Base-by-base conservation (phyloP, 1,140 invertebrate genomes). In the Latrodectus geometricus region DNA sequence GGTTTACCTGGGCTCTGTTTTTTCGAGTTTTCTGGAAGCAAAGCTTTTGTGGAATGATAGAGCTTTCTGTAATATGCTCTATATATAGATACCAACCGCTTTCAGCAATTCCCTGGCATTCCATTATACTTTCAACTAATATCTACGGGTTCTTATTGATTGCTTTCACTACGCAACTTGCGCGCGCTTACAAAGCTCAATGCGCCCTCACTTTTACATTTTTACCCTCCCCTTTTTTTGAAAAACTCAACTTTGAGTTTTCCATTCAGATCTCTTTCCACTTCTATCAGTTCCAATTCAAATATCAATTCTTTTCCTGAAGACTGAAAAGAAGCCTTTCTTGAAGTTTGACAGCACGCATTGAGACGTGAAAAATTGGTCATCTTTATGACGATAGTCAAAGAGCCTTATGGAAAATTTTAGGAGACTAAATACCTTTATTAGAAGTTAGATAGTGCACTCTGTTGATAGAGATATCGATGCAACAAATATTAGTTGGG, bases 51-150 rank as follows among this genome's bases (percentile, higher is more conserved):
- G 35, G 35, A 35, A 35, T 35, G 35, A 35, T 35, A 35, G 35
- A 35, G 35, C 35, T 35, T 35, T 35, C 35, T 35, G 35, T 35
- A 61, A 82, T 48, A 61, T 61, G 17, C n/a, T 73, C 80, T 72
- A 82, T 82, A 82, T 82, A 82, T 82, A 82, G 70, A 72, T 73
- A 50, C 70, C 80, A 82, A 73, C 68, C 54, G 48, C 54, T 52
- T n/a, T 73, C 54, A 35, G 14, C 20, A 4, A 68, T 14, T 21
- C 68, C 70, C 68, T 21, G 15, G n/a, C 52, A 65, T 68, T 78
- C 76, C 70, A 82, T 82, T 82, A 21, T 73, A 23, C 52, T 35
- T 20, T 23, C 52, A 21, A 50, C 49, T 8, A 65, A 73, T 73
- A 61, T 74, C 70, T 73, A 9, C n/a, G 17, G 11, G 21, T 61